Evolutionary conservation across 2,797 vertebrate species (phyloP), one percentile per base, ranked within the genome.

Genomic region (Danio jaintianensis): DNA sequence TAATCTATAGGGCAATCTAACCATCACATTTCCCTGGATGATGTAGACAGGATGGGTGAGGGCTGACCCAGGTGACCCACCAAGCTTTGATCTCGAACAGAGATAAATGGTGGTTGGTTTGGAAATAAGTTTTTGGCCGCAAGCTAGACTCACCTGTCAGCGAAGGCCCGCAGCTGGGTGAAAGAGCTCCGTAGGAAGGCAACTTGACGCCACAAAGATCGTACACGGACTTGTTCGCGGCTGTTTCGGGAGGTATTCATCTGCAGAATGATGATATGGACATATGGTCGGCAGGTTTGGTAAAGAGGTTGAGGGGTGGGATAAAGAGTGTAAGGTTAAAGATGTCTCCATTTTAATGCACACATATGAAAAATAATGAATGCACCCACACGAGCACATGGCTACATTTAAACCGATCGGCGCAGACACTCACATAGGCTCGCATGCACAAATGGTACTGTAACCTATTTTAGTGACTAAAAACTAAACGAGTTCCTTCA

Each of bases 131-230:
- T 85, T 88, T 82, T 92, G 91, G 90, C 88, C 80, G 79, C 0
- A 61, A 0, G 86, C 89, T 58, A 86, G 36, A 64, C 92, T 92
- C 88, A 97, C 96, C 94, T 94, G 91, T 96, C 93, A 52, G 94
- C 87, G 81, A 91, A 91, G 15, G 89, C 89, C 80, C 94, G 94
- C 48, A 96, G 90, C 81, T 96, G 94, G n/a, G 92, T 90, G 85
- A 96, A 93, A 82, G 90, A 86, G 84, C 84, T 92, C 66, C 91
- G 93, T 56, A 98, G 91, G 4, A 90, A 92, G 13, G 93, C 88
- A n/a, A 94, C 93, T 92, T 95, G 95, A 91, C 92, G 94, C 95
- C 95, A 94, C 80, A 96, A 88, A 0, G 86, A 89, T 82, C 94
- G 90, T 88, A 96, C 75, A 29, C 86, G 90, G 81, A 82, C 88